These are phyloP conservation scores for Actias luna DNA, from an alignment of 2,888 invertebrate genomes.

Conservation along the genomic window DNA sequence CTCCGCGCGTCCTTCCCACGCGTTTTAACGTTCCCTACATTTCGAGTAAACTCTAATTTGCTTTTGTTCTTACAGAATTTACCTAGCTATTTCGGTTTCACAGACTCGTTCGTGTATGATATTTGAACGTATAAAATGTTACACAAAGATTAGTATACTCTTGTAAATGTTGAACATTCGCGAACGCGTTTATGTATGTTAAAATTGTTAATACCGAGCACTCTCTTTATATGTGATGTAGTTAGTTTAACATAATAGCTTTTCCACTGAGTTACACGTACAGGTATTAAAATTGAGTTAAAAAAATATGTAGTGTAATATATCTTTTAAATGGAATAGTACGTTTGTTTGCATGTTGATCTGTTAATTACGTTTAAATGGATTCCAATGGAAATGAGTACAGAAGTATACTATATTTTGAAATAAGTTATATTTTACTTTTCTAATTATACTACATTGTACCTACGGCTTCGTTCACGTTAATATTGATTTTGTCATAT, in stretches of 20 bases:
- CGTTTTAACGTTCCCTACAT: conserved; percentile 43
- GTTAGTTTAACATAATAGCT: conserved; percentile 26
- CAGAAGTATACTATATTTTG: too few species aligned
- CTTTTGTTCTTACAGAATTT: conserved; percentile 65
- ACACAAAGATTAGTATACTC: conserved; percentile 41
- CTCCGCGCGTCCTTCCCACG: conserved; percentile 57
- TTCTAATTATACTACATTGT: too few species aligned
- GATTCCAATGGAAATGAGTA: too few species aligned
- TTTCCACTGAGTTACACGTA: conserved; percentile 11
- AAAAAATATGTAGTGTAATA: neutral
- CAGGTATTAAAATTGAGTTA: neutral
- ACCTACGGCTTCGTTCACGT: too few species aligned
- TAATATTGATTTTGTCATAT: too few species aligned
- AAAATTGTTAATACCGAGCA: conserved; percentile 36
- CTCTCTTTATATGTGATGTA: conserved; percentile 27
- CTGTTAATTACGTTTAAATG: too few species aligned
- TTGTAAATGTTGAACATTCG: conserved; percentile 33
- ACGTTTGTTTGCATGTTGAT: too few species aligned
- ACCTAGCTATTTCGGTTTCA: conserved; percentile 55
- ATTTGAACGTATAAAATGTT: conserved; percentile 52
- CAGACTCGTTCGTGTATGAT: conserved; percentile 48
- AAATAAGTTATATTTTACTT: too few species aligned
- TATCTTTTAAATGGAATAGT: too few species aligned
- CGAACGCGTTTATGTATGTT: conserved; percentile 36
- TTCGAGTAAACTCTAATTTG: conserved; percentile 57